Conservation (phyloP, 2,113 vertebrate genomes). For the Todiramphus chloris region DNA sequence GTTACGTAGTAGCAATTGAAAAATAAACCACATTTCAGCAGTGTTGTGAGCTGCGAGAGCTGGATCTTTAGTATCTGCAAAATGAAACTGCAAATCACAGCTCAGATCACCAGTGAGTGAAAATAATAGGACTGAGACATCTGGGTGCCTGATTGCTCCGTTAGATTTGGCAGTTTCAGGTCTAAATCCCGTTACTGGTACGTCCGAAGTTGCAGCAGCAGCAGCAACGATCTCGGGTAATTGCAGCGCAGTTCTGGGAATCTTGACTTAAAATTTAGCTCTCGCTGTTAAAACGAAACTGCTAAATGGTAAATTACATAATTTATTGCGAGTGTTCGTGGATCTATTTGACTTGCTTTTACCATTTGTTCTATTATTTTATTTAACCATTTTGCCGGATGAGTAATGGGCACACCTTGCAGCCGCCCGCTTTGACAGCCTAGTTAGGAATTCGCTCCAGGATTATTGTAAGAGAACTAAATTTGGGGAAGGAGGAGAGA, state of each 20-base stretch:
- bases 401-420: constrained; percentile 24
- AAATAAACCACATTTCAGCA: constrained; percentile 14
- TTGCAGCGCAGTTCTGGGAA: constrained; percentile 35
- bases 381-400: constrained; percentile 4
- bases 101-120: background rate
- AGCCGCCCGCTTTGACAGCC: background rate
- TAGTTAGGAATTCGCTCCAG: background rate
- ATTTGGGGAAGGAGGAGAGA: background rate
- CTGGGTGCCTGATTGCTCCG: background rate
- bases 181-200: background rate
- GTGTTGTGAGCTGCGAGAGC: background rate
- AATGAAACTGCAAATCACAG: constrained; percentile 36
- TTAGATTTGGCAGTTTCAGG: background rate
- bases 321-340: background rate
- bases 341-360: constrained; percentile 43
- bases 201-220: background rate
- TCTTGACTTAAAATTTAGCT: constrained; percentile 18
- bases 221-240: background rate
- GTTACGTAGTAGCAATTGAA: background rate
- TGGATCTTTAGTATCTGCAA: background rate
- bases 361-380: constrained; percentile 36
- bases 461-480: background rate
- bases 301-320: constrained; percentile 32
- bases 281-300: background rate
- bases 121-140: constrained; percentile 28